Evolutionary conservation across 2,113 vertebrate genomes (phyloP).

Genomic region (Sciurus niger): DNA sequence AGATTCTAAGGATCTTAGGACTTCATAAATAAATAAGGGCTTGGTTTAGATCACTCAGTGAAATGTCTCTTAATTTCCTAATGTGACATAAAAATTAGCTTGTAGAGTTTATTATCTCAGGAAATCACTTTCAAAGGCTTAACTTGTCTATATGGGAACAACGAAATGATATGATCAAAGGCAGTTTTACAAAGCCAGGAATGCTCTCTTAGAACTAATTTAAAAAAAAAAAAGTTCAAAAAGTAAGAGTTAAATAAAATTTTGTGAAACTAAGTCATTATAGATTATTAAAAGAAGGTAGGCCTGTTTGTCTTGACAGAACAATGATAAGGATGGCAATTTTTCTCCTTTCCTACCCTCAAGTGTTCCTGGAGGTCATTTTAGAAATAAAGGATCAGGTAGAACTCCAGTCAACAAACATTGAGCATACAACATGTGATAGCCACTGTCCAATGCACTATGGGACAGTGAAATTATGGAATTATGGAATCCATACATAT

Average conservation of each 20-base stretch:
- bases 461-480: background rate
- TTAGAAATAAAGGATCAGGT: slow-evolving; percentile 22
- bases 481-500: background rate
- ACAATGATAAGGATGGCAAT: background rate
- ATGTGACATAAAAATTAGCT: slow-evolving; percentile 58
- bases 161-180: background rate
- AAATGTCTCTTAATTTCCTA: slow-evolving; percentile 58
- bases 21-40: slow-evolving; percentile 6
- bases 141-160: background rate
- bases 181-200: background rate
- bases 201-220: background rate
- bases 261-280: background rate
- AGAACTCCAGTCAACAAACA: background rate
- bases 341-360: background rate
- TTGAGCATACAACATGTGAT: background rate
- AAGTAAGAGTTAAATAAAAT: background rate
- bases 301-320: background rate
- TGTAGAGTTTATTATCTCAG: slow-evolving; percentile 29
- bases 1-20: background rate
- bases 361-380: background rate
- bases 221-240: background rate
- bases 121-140: slow-evolving; percentile 28
- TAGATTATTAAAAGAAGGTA: background rate
- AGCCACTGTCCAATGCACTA: background rate
- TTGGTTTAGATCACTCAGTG: background rate